Evolutionary conservation across 2,113 vertebrate genomes (phyloP).

Genomic region (Phaethon lepturus): DNA sequence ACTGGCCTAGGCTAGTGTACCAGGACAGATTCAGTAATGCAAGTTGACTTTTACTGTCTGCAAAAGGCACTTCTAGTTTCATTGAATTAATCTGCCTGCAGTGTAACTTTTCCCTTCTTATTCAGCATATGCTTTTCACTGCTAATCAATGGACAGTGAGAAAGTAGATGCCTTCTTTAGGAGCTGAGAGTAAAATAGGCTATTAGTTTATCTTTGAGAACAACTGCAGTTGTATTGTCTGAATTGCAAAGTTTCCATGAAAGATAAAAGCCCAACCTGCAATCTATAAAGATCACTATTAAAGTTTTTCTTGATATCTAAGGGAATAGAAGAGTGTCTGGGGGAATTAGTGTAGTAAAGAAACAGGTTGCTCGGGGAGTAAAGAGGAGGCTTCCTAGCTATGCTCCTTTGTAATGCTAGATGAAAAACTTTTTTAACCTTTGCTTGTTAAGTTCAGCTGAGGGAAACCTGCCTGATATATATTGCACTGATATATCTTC

Average conservation of each 20-base stretch:
- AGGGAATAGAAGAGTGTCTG: not conserved
- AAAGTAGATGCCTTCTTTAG: not conserved
- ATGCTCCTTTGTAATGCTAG: not conserved
- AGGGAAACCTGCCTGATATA: not conserved
- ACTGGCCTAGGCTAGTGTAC: not conserved
- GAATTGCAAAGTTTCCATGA: not conserved
- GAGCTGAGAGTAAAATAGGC: not conserved
- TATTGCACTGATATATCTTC: not conserved
- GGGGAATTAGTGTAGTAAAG: not conserved
- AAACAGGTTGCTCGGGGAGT: not conserved
- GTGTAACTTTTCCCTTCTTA: not conserved
- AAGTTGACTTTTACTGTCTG: not conserved
- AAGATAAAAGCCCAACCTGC: not conserved
- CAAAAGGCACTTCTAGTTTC: not conserved
- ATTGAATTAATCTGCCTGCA: not conserved
- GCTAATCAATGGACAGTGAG: not conserved
- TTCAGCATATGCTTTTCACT: not conserved
- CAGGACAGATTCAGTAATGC: not conserved
- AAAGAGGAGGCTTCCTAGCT: not conserved
- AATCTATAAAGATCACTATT: not conserved
- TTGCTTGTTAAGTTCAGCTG: not conserved
- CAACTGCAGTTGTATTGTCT: not conserved
- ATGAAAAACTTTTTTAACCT: not conserved
- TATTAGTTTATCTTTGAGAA: not conserved
- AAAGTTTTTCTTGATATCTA: not conserved